Evolutionary conservation across 1,140 invertebrate genomes (phyloP), one percentile per base, ranked within the genome.

Genomic region (Sycobia sp.): DNA sequence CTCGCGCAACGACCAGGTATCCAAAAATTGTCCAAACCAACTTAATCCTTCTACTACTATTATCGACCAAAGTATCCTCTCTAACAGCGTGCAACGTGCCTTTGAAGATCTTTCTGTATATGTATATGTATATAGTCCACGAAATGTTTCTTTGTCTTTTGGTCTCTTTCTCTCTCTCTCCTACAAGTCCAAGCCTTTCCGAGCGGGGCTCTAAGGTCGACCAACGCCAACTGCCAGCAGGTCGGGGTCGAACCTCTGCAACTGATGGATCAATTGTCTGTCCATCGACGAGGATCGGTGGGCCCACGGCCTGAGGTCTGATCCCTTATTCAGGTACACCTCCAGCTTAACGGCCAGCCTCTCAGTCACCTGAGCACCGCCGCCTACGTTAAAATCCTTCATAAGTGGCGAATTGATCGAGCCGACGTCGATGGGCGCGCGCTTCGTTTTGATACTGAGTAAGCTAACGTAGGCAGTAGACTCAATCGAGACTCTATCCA

Each of bases 401-500:
- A 59, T 59, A 59, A 49, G 56, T 59, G 56, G 39, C 53, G 53
- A 32, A 16, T 20, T 18, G 29, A 11, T n/a, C n/a, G n/a, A n/a
- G n/a, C n/a, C n/a, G n/a, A n/a, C n/a, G n/a, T n/a, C n/a, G n/a
- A n/a, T n/a, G n/a, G n/a, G n/a, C n/a, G n/a, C n/a, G n/a, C n/a
- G n/a, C n/a, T n/a, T n/a, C n/a, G n/a, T n/a, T n/a, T n/a, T n/a
- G n/a, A n/a, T n/a, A n/a, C n/a, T n/a, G n/a, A n/a, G n/a, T n/a
- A n/a, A n/a, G n/a, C n/a, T n/a, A n/a, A n/a, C n/a, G n/a, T n/a
- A n/a, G n/a, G n/a, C n/a, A n/a, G n/a, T n/a, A n/a, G n/a, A n/a
- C n/a, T n/a, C n/a, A n/a, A n/a, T n/a, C n/a, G n/a, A n/a, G n/a
- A n/a, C n/a, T n/a, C n/a, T n/a, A n/a, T n/a, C n/a, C n/a, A n/a